Base-by-base conservation (phyloP, 2,888 invertebrate genomes). In the Geotrupes spiniger region DNA sequence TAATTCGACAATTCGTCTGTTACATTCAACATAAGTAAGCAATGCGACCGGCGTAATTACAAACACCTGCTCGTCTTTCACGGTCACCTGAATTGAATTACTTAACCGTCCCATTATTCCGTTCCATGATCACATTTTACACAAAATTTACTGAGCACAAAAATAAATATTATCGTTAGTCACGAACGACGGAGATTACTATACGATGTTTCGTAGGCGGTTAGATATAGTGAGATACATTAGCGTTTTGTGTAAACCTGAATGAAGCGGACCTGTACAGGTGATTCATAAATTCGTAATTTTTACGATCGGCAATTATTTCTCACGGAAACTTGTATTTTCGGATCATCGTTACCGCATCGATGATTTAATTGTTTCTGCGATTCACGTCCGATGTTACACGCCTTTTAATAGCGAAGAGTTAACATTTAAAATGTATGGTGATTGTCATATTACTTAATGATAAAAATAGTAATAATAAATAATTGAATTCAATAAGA, bases 171-270 rank as follows among this genome's bases (percentile, higher is more conserved):
- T 49, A 54, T 43, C 47, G 49, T 42, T 39, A 57, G 57, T 57
- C 57, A 57, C 57, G 57, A 56, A 49, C 52, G 46, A 45, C n/a
- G n/a, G n/a, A 46, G 49, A 49, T 51, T 51, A 48, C 44, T 51
- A 46, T 45, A 44, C 37, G 45, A 49, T 38, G 46, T 49, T 52
- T 51, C 51, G 47, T 51, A 48, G 53, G 46, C 53, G 47, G 44
- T 44, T 54, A 44, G 52, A 51, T 42, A 54, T 51, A 55, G 58
- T 58, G 58, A 58, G 58, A 56, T 56, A 56, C 53, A 51, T 58
- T 56, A 51, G 47, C 51, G 49, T 54, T 43, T 54, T 42, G 33
- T 44, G 39, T 36, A 49, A 49, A 43, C 33, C 14, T 33, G 33
- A 33, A 33, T 33, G 33, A 33, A 33, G 15, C 14, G 33, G 14